Percentiles rank a stretch among this genome's conserved stretches.
Conservation (phyloP, 2,113 vertebrate species). For the Mobula birostris region DNA sequence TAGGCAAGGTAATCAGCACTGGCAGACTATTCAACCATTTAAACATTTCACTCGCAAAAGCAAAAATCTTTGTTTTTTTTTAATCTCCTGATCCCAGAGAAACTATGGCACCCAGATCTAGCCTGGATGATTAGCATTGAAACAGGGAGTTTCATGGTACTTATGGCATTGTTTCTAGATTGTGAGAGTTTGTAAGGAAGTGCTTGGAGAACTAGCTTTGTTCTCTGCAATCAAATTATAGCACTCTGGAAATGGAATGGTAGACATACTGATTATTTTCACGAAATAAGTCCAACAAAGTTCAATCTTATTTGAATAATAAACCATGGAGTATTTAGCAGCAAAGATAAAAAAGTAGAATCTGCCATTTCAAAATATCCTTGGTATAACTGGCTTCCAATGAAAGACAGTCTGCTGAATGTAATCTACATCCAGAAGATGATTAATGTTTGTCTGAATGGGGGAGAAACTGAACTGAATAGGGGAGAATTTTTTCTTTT, state of each 20-base stretch:
- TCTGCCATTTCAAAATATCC: not conserved
- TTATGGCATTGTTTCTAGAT: no score
- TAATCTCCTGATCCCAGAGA: not conserved
- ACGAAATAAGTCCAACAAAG: not conserved
- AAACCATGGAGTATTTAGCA: not conserved
- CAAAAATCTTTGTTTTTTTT: not conserved
- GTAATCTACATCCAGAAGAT: not conserved
- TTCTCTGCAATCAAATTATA: constrained; percentile 15
- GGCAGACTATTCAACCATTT: not conserved
- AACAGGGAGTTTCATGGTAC: not conserved
- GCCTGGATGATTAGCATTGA: not conserved
- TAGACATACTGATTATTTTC: not conserved
- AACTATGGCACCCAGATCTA: not conserved
- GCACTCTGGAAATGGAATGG: constrained; percentile 3
- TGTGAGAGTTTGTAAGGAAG: not conserved
- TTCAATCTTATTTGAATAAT: not conserved
- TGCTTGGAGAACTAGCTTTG: not conserved
- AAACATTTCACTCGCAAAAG: not conserved
- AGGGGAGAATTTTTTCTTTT: no score
- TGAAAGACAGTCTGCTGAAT: not conserved
- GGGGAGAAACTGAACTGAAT: not conserved
- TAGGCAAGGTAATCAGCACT: not conserved
- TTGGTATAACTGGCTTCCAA: not conserved
- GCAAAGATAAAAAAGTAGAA: not conserved
- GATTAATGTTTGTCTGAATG: not conserved